A percentile compares a stretch with the other conserved stretches of the same genome.
Evolutionary conservation across 2,888 invertebrate genomes (phyloP).

Genomic region (Xylota segnis): DNA sequence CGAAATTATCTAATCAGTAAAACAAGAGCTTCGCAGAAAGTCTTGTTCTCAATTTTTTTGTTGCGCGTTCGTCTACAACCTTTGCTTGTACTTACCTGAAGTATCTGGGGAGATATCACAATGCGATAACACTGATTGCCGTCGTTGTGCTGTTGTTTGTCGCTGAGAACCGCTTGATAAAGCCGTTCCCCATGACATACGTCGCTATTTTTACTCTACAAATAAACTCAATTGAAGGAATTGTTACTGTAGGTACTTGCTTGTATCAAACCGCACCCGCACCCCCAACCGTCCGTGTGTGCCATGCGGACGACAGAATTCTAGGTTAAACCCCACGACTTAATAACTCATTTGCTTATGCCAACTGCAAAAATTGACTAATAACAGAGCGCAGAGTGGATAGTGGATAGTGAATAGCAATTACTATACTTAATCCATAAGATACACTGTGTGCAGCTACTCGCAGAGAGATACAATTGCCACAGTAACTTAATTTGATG

Average conservation of each 20-base stretch:
- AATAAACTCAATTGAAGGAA: slow-evolving; percentile 46
- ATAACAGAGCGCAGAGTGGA: slow-evolving; percentile 40
- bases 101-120: slow-evolving; percentile 51
- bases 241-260: slow-evolving; percentile 1
- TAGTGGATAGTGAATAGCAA: slow-evolving; percentile 31
- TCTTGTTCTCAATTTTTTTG: slow-evolving; percentile 20
- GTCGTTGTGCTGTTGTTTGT: slow-evolving; percentile 17
- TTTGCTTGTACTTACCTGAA: slow-evolving; percentile 40
- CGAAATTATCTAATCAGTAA: slow-evolving; percentile 53
- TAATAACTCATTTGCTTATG: slow-evolving; percentile 48
- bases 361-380: slow-evolving; percentile 30
- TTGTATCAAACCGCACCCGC: background rate
- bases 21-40: slow-evolving; percentile 36
- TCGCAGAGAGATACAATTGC: slow-evolving; percentile 39
- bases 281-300: background rate
- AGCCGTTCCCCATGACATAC: slow-evolving; percentile 61
- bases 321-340: slow-evolving; percentile 46
- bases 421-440: slow-evolving; percentile 51
- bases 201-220: slow-evolving; percentile 58
- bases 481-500: slow-evolving; percentile 63
- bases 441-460: slow-evolving; percentile 35
- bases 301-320: slow-evolving; percentile 23
- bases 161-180: slow-evolving; percentile 29
- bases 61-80: slow-evolving; percentile 7
- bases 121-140: slow-evolving; percentile 45